These are phyloP conservation scores for Papilio elwesi DNA, from an alignment of 2,888 invertebrate species.

Conservation along the genomic window DNA sequence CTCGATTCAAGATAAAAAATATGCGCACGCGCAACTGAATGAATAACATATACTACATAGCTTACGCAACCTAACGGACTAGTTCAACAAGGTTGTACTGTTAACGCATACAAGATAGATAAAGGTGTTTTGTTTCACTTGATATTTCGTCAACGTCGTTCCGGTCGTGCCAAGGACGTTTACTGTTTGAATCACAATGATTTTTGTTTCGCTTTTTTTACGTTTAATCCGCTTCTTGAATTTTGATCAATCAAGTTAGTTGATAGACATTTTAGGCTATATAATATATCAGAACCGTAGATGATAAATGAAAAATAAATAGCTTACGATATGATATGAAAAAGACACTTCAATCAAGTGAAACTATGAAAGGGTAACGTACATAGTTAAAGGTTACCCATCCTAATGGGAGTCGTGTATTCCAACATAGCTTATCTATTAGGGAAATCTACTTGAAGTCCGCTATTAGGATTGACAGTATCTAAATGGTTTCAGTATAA, in stretches of 20 bases:
- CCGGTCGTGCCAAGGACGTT: conserved; percentile 15
- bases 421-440: no score
- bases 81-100: conserved; percentile 16
- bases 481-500: no score
- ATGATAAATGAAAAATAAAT: no score
- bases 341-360: no score
- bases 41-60: background rate
- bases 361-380: no score
- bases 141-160: conserved; percentile 3
- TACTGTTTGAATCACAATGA: conserved; percentile 12
- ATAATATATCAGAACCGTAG: no score
- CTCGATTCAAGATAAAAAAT: background rate
- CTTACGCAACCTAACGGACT: conserved; percentile 15
- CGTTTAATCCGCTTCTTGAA: background rate
- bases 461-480: no score
- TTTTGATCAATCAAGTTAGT: background rate
- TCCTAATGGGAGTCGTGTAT: no score
- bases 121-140: conserved; percentile 13
- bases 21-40: conserved; percentile 4
- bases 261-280: no score
- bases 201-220: background rate
- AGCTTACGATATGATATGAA: no score
- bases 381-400: no score
- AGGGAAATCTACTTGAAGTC: no score
- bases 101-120: background rate